These are phyloP conservation scores for Cyclopterus lumpus DNA, from an alignment of 2,797 vertebrate species.

Conservation along the genomic window DNA sequence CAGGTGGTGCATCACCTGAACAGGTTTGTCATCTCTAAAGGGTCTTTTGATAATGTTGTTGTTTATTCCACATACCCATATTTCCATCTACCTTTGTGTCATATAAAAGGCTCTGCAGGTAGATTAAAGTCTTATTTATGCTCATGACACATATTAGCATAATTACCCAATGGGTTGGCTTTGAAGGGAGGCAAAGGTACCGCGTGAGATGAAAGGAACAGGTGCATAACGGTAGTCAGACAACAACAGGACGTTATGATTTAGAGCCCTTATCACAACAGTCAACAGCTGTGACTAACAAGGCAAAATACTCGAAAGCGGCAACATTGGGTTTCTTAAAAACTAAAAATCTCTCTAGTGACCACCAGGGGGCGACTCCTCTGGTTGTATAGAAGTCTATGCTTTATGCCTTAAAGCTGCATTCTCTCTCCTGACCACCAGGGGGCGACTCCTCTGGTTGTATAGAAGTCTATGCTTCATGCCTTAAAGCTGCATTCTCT, in stretches of 20 bases:
- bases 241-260: slow-evolving; percentile 11
- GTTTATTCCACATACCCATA: background rate
- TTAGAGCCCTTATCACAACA: background rate
- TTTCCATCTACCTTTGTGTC: background rate
- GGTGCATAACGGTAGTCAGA: background rate
- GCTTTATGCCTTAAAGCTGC: no score
- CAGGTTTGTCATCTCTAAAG: slow-evolving; percentile 45
- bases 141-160: background rate
- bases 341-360: background rate
- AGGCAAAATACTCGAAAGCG: background rate
- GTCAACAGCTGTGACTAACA: background rate
- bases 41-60: background rate
- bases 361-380: no score
- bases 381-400: no score
- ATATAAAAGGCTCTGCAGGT: background rate
- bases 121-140: background rate
- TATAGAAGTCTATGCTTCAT: no score
- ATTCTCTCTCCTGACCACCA: no score
- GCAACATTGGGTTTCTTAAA: no score
- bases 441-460: no score
- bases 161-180: background rate
- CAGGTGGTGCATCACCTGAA: slow-evolving; percentile 64
- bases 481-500: no score
- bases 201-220: background rate
- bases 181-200: background rate